Conservation (phyloP, 1,140 invertebrate species). For the Drosophila grimshawi region DNA sequence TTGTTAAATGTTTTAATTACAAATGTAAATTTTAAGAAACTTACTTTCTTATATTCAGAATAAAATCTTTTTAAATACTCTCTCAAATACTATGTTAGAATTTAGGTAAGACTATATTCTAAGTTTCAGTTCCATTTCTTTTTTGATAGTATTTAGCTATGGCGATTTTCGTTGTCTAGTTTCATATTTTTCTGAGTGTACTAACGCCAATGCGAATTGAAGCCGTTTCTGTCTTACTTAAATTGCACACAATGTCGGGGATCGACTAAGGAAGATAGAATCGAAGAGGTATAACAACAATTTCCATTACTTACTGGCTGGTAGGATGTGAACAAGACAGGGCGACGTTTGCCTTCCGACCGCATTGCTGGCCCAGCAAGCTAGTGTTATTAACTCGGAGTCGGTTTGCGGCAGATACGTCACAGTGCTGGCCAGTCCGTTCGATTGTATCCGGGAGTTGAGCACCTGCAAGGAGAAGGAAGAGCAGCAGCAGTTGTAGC, state of each 20-base stretch:
- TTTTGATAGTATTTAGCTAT: no score
- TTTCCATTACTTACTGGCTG: slow-evolving; percentile 88
- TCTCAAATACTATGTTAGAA: no score
- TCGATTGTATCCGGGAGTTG: slow-evolving; percentile 86
- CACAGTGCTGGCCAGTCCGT: slow-evolving; percentile 89
- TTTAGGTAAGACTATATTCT: no score
- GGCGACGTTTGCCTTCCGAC: slow-evolving; percentile 92
- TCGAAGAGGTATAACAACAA: slow-evolving; percentile 22
- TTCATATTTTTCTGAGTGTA: neutral
- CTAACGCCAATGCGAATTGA: slow-evolving; percentile 11
- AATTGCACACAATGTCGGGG: slow-evolving; percentile 62
- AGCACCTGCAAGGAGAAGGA: slow-evolving; percentile 84
- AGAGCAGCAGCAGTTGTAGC: slow-evolving; percentile 12
- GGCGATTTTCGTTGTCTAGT: no score
- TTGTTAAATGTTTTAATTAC: no score
- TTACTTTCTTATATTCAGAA: no score
- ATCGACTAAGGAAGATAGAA: no score
- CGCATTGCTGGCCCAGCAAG: slow-evolving; percentile 94
- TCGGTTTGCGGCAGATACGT: slow-evolving; percentile 87
- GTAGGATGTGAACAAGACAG: slow-evolving; percentile 92
- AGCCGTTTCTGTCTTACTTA: slow-evolving; percentile 53
- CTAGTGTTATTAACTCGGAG: slow-evolving; percentile 91
- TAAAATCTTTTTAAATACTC: no score
- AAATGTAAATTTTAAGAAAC: no score
- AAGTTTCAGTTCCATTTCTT: no score